phyloP scores from a whole-genome alignment of 2,888 invertebrate genomes.

The Toxonevra muliebris region DNA sequence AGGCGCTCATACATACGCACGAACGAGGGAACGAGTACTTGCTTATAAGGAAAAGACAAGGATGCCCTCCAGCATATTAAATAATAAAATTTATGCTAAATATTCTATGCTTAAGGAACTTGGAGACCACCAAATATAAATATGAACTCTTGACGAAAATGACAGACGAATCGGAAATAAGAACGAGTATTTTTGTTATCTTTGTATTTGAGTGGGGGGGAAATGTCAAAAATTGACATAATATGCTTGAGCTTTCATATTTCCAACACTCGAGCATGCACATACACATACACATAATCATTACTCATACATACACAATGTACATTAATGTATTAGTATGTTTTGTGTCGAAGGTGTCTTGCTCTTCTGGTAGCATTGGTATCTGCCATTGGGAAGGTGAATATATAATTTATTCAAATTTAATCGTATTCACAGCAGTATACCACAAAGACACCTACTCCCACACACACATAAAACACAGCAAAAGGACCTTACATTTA shows the following conservation, averaged over 20 bases:
- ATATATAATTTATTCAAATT: conserved; percentile 7
- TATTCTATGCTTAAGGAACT: conserved; percentile 1
- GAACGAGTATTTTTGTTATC: background rate
- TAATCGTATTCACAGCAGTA: background rate
- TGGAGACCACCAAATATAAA: background rate
- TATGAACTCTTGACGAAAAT: conserved; percentile 4
- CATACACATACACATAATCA: background rate
- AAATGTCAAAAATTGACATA: too few species aligned
- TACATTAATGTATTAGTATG: too few species aligned
- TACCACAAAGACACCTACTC: background rate
- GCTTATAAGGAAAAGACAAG: background rate
- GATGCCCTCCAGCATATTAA: conserved; percentile 47
- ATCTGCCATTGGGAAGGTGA: background rate
- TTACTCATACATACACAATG: too few species aligned
- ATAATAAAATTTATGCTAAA: conserved; percentile 37
- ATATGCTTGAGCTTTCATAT: too few species aligned
- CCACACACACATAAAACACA: conserved; percentile 12
- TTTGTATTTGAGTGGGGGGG: background rate
- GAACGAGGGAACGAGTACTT: conserved; percentile 12
- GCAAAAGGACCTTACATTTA: background rate
- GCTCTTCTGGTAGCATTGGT: background rate
- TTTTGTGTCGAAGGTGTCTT: background rate
- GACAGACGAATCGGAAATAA: background rate
- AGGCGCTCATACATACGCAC: background rate
- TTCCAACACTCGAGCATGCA: background rate